These are phyloP conservation scores for Cyaniris semiargus DNA, from an alignment of 2,888 invertebrate genomes.

Conservation along the genomic window DNA sequence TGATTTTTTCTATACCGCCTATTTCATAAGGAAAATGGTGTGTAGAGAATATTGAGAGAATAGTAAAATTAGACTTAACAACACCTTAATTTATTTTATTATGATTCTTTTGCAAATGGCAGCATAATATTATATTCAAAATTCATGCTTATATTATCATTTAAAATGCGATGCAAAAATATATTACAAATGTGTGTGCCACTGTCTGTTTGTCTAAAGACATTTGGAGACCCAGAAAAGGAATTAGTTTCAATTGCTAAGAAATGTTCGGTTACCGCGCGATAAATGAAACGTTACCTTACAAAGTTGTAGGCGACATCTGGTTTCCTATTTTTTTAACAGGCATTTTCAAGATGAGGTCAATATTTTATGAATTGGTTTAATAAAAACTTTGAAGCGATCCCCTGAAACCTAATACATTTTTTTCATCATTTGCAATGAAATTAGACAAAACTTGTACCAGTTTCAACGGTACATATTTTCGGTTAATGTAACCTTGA, in stretches of 20 bases:
- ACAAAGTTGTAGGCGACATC: too few relatives aligned
- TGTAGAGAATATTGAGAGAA: background rate
- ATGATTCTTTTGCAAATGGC: background rate
- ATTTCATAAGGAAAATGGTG: background rate
- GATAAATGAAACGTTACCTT: too few relatives aligned
- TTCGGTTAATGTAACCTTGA: constrained; percentile 18
- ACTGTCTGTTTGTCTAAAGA: too few relatives aligned
- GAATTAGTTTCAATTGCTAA: too few relatives aligned
- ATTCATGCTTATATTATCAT: background rate
- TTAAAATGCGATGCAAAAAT: background rate
- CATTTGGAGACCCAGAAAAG: too few relatives aligned
- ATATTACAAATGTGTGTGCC: background rate
- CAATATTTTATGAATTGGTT: too few relatives aligned
- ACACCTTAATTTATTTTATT: background rate
- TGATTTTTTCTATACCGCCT: background rate
- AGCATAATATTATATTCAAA: too few relatives aligned
- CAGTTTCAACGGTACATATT: constrained; percentile 6
- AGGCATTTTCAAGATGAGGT: too few relatives aligned
- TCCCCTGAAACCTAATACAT: background rate
- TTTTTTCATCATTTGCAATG: background rate
- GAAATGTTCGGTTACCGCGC: too few relatives aligned
- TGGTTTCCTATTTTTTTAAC: too few relatives aligned
- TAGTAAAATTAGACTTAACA: background rate
- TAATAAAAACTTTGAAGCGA: background rate
- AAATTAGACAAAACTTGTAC: background rate